phyloP scores from a whole-genome alignment of 2,888 invertebrate genomes.

The Ormyrus pomaceus region DNA sequence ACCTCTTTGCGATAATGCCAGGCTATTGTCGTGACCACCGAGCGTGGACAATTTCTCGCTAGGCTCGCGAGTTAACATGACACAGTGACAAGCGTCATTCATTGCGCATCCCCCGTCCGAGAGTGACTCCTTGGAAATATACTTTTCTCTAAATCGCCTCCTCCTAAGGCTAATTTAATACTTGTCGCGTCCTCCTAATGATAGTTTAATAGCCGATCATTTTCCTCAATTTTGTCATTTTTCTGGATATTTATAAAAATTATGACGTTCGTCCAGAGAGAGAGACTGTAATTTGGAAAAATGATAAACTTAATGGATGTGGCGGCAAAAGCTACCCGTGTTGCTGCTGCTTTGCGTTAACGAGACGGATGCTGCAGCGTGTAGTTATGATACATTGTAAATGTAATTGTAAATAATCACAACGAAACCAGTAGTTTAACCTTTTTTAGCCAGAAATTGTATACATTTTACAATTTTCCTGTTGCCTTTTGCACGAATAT shows the following conservation, averaged over 20 bases:
- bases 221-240: conserved; percentile 12
- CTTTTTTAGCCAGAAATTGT: no score
- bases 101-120: conserved; percentile 57
- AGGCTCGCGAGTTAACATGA: conserved; percentile 58
- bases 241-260: background rate
- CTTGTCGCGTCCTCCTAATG: conserved; percentile 15
- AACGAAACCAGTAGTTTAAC: no score
- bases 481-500: no score
- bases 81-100: conserved; percentile 61
- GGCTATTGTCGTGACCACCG: conserved; percentile 58
- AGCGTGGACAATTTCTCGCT: conserved; percentile 64
- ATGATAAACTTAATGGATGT: no score
- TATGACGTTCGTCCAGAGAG: background rate
- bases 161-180: background rate
- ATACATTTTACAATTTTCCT: no score
- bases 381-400: no score
- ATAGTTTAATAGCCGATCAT: conserved; percentile 33
- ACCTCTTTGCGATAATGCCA: conserved; percentile 58
- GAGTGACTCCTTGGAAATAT: conserved; percentile 28
- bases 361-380: no score
- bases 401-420: no score
- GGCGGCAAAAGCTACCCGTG: no score
- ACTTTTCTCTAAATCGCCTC: background rate
- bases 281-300: no score
- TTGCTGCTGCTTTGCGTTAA: no score